phyloP scores from a whole-genome alignment of 2,797 vertebrate species.

The Orientallactaga sibirica region DNA sequence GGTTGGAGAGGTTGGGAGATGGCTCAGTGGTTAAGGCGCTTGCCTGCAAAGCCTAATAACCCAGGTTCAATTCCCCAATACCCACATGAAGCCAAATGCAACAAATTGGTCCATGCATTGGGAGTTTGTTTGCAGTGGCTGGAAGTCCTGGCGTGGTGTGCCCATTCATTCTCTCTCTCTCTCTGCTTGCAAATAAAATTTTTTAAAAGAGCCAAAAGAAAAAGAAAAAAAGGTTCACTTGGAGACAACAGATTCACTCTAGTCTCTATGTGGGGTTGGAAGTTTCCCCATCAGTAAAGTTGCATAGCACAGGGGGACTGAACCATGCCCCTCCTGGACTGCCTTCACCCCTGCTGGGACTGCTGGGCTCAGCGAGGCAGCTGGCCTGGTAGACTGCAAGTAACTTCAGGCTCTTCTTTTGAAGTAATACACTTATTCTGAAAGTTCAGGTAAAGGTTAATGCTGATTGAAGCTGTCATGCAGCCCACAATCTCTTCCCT shows the following conservation, averaged over 20 bases:
- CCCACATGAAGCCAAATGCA: no score
- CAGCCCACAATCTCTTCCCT: constrained; percentile 59
- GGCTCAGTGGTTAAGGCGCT: no score
- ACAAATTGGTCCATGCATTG: no score
- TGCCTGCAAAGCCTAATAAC: no score
- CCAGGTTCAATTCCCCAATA: no score
- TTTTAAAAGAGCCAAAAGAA: no score
- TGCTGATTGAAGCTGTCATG: constrained; percentile 62
- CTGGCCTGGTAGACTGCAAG: neutral
- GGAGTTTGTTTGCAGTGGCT: no score
- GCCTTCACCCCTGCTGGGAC: neutral
- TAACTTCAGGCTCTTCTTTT: constrained; percentile 43
- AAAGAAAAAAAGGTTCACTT: neutral
- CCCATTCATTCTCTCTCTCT: no score
- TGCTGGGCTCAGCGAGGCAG: neutral
- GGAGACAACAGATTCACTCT: neutral
- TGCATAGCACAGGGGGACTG: neutral
- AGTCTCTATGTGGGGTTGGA: neutral
- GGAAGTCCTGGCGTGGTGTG: no score
- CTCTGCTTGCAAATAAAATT: no score
- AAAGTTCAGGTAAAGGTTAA: constrained; percentile 78
- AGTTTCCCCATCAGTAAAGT: neutral
- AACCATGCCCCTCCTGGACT: neutral
- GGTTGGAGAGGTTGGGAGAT: no score
- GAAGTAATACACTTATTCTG: constrained; percentile 37